Conservation (phyloP, 2,888 invertebrate genomes). For the Microdon myrmicae region DNA sequence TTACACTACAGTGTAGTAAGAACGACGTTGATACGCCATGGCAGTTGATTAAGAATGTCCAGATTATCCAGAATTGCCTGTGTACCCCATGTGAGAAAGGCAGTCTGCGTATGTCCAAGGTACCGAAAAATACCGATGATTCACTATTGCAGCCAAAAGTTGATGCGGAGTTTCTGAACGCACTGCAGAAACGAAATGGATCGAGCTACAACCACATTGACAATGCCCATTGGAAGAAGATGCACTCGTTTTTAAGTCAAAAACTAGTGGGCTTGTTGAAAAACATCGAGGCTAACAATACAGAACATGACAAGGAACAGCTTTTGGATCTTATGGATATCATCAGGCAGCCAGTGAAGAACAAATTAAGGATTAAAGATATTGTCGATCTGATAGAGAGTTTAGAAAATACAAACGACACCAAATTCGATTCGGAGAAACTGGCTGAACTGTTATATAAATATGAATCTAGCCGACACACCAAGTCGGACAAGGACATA, state of each 20-base stretch:
- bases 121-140: constrained; percentile 51
- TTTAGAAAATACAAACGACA: constrained; percentile 58
- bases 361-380: constrained; percentile 59
- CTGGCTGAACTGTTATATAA: constrained; percentile 60
- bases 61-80: constrained; percentile 75
- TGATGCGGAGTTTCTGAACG: constrained; percentile 63
- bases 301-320: constrained; percentile 60
- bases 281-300: constrained; percentile 55
- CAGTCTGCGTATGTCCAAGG: constrained; percentile 62
- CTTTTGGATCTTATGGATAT: constrained; percentile 58
- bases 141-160: constrained; percentile 55
- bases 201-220: constrained; percentile 24
- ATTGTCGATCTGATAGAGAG: constrained; percentile 63
- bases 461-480: constrained; percentile 56
- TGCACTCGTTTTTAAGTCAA: constrained; percentile 36
- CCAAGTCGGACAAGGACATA: not conserved
- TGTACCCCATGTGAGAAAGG: constrained; percentile 72
- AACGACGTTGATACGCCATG: constrained; percentile 68
- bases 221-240: constrained; percentile 30
- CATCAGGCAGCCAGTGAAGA: constrained; percentile 54
- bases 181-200: constrained; percentile 54
- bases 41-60: constrained; percentile 71
- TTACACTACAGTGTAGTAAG: constrained; percentile 71
- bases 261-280: constrained; percentile 50
- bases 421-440: constrained; percentile 60